Base-by-base conservation (phyloP, 2,797 vertebrate species). In the Chloroceryle amazona region DNA sequence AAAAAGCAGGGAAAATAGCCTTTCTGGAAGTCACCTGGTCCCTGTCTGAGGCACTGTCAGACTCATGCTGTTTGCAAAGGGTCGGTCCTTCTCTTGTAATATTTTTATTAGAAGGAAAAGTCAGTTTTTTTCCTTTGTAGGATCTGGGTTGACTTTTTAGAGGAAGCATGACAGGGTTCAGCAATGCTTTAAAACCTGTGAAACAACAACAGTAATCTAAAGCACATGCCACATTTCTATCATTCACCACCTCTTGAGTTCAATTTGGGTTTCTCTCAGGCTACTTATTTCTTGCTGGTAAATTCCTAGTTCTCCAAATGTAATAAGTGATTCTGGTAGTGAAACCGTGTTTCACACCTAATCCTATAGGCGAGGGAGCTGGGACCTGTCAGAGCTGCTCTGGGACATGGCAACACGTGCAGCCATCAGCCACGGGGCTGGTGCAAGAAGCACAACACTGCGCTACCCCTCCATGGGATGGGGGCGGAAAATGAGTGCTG, bases 191-290 rank as follows among this genome's bases (percentile, higher is more conserved):
- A 93, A 94, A 96, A 96, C 90, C 94, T 90, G 86, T 86, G 88
- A 96, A 96, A 90, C 89, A 96, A 93, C 88, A 96, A 94, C 81
- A 94, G 90, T 54, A 93, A 85, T 89, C 75, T 57, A 91, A 93
- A 96, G 68, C 86, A 93, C 93, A 78, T 54, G 68, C 65, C 88
- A 92, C 49, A 37, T 78, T 92, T 94, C 92, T 51, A 83, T 89
- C 81, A 89, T 93, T 92, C 65, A 72, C 78, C 83, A 83, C 57
- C 71, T 87, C 88, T 51, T 25, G 90, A 91, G 91, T 89, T 94
- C 88, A 84, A 22, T 57, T 87, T 76, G 66, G 63, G 81, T 78
- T 95, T 89, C 61, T 95, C 86, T 80, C 88, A 85, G 81, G 61
- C 57, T 90, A 68, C 63, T 80, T 6, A 8, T 68, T 89, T 73